Evolutionary conservation across 2,113 vertebrate species (phyloP), one percentile per base, ranked within the genome.

Genomic region (Oncorhynchus tshawytscha): DNA sequence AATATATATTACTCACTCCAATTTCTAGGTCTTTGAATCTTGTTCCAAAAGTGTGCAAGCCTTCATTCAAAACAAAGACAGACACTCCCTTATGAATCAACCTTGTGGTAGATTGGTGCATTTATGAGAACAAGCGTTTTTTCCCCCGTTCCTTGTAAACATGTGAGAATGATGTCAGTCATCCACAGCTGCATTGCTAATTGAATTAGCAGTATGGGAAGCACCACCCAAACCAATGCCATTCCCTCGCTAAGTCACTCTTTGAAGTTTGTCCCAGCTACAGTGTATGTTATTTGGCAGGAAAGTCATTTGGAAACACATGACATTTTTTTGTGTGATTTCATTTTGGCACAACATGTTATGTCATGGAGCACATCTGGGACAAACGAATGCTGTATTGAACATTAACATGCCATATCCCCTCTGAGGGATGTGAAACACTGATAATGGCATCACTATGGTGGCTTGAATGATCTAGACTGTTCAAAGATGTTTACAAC

Each of bases 101-200:
- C 39, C 39, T 45, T 45, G 39, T 39, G 39, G 8, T 39, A 9
- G 34, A 39, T 39, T 39, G 9, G 39, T 45, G 39, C 39, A 45
- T 54, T 54, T 5, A 54, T 54, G 12, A 22, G 68, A 48, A 29
- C 62, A 69, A 71, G 31, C 29, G 8, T 83, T 24, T 29, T 29
- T 75, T 49, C 45, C 60, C 45, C 45, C 29, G 67, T 59, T 34
- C 60, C 31, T 71, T 71, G 59, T 12, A 62, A 24, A 29, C 49
- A 49, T 51, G 27, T 65, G 13, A 20, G 6, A 12, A 59, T 78
- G 67, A 74, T 51, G 73, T 76, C 74, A 76, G 70, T 20, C 13
- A 39, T 73, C 12, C 60, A 76, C 48, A 79, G 59, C 45, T 82
- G 74, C 66, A 39, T 49, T 2, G 27, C 18, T 72, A 48, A 76